These are phyloP conservation scores for Sphaeridia pumilis DNA, from an alignment of 2,888 invertebrate species.

Conservation along the genomic window DNA sequence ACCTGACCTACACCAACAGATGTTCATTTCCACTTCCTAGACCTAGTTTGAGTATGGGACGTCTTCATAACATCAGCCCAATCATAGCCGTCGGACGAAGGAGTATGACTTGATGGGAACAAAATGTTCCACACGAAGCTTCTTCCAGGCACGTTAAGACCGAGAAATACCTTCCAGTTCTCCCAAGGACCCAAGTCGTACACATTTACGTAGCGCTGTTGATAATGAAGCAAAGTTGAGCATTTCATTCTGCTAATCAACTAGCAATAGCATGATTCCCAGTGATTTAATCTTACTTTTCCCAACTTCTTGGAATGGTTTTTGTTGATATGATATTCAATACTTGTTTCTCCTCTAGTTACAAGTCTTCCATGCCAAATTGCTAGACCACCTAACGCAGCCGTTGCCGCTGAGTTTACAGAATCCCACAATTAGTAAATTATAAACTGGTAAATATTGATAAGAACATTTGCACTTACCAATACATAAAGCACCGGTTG, in stretches of 20 bases:
- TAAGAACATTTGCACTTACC: too few species aligned
- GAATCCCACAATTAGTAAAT: too few species aligned
- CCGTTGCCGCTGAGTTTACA: conserved; percentile 47
- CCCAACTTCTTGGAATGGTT: conserved; percentile 56
- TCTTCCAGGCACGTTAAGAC: conserved; percentile 46
- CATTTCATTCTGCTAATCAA: too few species aligned
- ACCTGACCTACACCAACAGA: too few species aligned
- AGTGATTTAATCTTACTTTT: conserved; percentile 37
- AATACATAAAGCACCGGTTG: conserved; percentile 23
- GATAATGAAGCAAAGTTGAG: too few species aligned
- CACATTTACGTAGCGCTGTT: conserved; percentile 66
- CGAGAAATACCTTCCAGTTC: conserved; percentile 86
- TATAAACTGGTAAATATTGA: too few species aligned
- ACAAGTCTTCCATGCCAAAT: conserved; percentile 80
- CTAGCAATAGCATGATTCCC: too few species aligned
- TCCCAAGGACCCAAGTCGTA: conserved; percentile 74
- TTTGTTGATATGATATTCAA: conserved; percentile 82
- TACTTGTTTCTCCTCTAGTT: conserved; percentile 79
- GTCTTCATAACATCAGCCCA: conserved; percentile 50
- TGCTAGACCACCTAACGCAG: conserved; percentile 67
- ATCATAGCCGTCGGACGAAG: conserved; percentile 71
- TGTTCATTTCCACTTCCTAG: too few species aligned
- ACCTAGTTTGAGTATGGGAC: too few species aligned
- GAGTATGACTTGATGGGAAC: conserved; percentile 72
- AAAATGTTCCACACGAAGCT: conserved; percentile 54